These are phyloP conservation scores for Danio tinwini DNA, from an alignment of 2,797 vertebrate genomes.

Conservation along the genomic window DNA sequence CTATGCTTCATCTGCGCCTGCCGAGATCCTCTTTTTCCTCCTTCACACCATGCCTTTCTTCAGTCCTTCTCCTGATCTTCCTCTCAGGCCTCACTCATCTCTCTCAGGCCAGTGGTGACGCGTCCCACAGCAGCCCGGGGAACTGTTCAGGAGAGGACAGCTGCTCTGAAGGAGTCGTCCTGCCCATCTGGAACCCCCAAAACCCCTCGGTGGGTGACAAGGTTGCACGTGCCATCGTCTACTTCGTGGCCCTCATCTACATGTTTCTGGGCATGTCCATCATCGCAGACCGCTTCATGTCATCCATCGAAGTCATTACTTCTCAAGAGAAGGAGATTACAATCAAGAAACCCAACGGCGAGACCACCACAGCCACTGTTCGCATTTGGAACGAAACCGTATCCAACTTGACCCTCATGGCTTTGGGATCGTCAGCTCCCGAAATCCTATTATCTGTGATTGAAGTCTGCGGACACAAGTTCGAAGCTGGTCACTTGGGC, in stretches of 20 bases:
- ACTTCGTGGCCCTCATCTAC: slow-evolving; percentile 88
- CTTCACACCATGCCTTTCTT: slow-evolving; percentile 61
- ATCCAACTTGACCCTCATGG: slow-evolving; percentile 89
- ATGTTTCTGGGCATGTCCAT: slow-evolving; percentile 92
- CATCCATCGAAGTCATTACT: slow-evolving; percentile 89
- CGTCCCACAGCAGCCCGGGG: slow-evolving; percentile 53
- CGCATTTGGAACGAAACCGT: slow-evolving; percentile 90
- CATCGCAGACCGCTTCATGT: slow-evolving; percentile 89
- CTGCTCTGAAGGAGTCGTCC: slow-evolving; percentile 83
- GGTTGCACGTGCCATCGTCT: slow-evolving; percentile 87
- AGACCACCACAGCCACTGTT: slow-evolving; percentile 83
- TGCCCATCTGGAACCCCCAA: slow-evolving; percentile 87
- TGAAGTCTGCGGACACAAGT: slow-evolving; percentile 84
- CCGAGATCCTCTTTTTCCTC: slow-evolving; percentile 39
- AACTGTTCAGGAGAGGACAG: slow-evolving; percentile 79
- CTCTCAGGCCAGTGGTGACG: slow-evolving; percentile 68
- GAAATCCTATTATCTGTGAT: slow-evolving; percentile 89
- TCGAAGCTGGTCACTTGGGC: slow-evolving; percentile 82
- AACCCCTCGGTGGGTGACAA: slow-evolving; percentile 87
- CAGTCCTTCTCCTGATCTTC: slow-evolving; percentile 70
- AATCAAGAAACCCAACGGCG: slow-evolving; percentile 85
- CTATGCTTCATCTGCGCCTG: slow-evolving; percentile 64
- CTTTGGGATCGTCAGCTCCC: slow-evolving; percentile 85
- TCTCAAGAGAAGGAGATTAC: slow-evolving; percentile 89
- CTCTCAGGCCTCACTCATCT: slow-evolving; percentile 73